phyloP scores from a whole-genome alignment of 2,113 vertebrate genomes.

The Poicephalus meyeri region DNA sequence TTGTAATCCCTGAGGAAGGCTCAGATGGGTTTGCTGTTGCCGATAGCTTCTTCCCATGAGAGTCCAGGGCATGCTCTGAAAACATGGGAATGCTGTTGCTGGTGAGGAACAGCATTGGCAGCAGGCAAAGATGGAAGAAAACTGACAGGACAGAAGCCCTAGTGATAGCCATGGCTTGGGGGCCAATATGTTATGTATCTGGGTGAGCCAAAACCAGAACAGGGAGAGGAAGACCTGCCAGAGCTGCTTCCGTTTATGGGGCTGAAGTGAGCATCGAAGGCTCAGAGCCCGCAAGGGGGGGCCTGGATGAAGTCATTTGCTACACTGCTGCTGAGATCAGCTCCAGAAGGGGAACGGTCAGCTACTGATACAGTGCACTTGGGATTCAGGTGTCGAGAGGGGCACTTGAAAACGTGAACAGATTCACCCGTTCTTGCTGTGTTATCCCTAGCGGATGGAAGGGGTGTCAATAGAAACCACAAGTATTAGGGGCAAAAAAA shows the following conservation, averaged over 20 bases:
- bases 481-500: neutral
- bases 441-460: neutral
- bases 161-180: neutral
- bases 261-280: neutral
- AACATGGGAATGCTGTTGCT: neutral
- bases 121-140: neutral
- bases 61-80: neutral
- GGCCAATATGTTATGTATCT: neutral
- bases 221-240: neutral
- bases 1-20: neutral
- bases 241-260: neutral
- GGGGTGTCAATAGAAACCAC: neutral
- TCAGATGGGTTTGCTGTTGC: neutral
- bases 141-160: neutral
- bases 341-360: neutral
- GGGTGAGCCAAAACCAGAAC: neutral
- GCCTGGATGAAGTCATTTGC: neutral
- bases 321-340: neutral
- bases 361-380: accelerated
- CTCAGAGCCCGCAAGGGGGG: neutral
- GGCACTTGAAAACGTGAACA: neutral
- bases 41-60: neutral
- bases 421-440: neutral
- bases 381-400: neutral
- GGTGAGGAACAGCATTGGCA: neutral